Percentiles rank a stretch among this genome's conserved stretches.
Conservation (phyloP, 2,888 invertebrate species). For the Heliconius sara region DNA sequence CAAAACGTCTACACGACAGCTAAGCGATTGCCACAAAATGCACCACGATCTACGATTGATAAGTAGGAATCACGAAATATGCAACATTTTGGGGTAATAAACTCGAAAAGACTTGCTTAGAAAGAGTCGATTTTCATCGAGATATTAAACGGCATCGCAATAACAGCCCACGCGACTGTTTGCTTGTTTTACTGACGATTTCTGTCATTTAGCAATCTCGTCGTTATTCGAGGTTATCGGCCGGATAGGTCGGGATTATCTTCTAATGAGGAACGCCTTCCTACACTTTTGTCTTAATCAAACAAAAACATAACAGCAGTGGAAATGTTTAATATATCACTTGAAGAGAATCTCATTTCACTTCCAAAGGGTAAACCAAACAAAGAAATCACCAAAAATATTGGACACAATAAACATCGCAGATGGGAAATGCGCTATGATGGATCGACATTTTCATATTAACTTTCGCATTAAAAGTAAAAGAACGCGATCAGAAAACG, state of each 20-base stretch:
- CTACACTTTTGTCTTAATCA: background rate
- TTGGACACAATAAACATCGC: conserved; percentile 33
- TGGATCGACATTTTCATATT: conserved; percentile 44
- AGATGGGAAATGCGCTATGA: conserved; percentile 35
- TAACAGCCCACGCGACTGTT: conserved; percentile 41
- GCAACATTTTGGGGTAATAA: conserved; percentile 22
- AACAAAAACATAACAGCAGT: conserved; percentile 7
- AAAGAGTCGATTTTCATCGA: conserved; percentile 46
- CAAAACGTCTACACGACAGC: conserved; percentile 13
- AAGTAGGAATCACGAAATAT: conserved; percentile 18
- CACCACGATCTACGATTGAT: conserved; percentile 20
- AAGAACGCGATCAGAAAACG: conserved; percentile 49
- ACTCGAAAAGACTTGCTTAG: conserved; percentile 29
- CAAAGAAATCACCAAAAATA: conserved; percentile 30
- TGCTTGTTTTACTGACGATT: conserved; percentile 40
- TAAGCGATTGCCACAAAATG: conserved; percentile 20
- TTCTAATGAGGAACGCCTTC: conserved; percentile 40
- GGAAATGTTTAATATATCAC: conserved; percentile 8
- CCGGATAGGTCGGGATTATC: conserved; percentile 39
- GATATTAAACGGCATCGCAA: conserved; percentile 49
- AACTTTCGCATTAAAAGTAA: conserved; percentile 44
- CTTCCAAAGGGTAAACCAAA: conserved; percentile 14
- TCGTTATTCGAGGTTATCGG: conserved; percentile 42
- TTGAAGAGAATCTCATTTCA: conserved; percentile 19
- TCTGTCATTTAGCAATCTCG: conserved; percentile 43